phyloP scores from a whole-genome alignment of 2,797 vertebrate genomes.

The Ammospiza maritima region DNA sequence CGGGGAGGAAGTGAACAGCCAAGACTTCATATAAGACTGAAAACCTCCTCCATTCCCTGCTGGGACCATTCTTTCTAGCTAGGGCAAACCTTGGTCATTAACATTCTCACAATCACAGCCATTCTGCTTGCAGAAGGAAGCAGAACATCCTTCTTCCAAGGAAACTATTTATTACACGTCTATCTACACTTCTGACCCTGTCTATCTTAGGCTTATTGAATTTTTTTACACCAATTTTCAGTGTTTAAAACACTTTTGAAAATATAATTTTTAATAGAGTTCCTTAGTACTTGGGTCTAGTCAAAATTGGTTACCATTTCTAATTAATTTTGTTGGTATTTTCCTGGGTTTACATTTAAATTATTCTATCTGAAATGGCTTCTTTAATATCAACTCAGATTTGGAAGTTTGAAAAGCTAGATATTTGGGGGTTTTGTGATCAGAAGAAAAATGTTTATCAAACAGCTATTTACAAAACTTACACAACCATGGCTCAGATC shows the following conservation, averaged over 20 bases:
- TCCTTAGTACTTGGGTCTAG: accelerated
- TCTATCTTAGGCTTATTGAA: background rate
- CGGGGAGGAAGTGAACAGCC: accelerated
- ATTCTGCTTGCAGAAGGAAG: background rate
- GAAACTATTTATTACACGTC: background rate
- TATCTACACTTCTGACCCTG: background rate
- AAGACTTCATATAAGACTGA: background rate
- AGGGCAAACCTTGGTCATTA: background rate
- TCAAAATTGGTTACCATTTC: background rate
- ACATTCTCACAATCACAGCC: background rate
- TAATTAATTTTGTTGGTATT: background rate
- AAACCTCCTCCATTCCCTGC: background rate
- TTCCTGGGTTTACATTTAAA: background rate
- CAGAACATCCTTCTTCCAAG: background rate
- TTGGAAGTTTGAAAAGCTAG: background rate
- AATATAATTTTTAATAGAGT: background rate
- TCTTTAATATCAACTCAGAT: background rate
- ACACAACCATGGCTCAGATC: background rate
- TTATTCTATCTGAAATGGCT: background rate
- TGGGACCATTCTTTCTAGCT: background rate
- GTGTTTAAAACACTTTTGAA: background rate
- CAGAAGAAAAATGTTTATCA: background rate
- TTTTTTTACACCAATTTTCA: background rate
- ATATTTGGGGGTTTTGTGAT: accelerated
- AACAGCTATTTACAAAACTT: constrained; percentile 47